Conservation (phyloP, 2,113 vertebrate species). For the Gnathonemus longibarbis region DNA sequence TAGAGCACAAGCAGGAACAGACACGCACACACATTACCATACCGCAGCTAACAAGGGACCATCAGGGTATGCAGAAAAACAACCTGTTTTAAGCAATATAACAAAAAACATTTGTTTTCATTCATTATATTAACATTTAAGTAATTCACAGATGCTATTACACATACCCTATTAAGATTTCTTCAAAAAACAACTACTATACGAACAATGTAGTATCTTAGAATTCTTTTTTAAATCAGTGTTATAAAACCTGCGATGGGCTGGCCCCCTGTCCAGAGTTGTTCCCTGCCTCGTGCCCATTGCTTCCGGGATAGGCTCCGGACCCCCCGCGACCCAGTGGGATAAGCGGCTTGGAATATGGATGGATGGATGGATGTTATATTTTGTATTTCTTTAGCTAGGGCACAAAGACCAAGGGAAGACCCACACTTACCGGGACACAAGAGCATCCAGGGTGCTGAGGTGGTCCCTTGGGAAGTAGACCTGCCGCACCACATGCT, state of each 20-base stretch:
- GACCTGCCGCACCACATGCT: conserved; percentile 83
- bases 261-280: too few relatives aligned
- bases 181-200: neutral
- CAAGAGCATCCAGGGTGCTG: conserved; percentile 76
- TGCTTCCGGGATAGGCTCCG: too few relatives aligned
- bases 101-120: neutral
- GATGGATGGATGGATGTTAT: too few relatives aligned
- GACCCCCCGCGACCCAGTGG: too few relatives aligned
- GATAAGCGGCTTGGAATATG: too few relatives aligned
- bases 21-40: neutral
- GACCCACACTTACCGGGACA: conserved; percentile 81
- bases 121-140: neutral
- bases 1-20: conserved; percentile 39
- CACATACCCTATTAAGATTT: neutral
- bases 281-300: too few relatives aligned
- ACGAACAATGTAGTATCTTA: neutral
- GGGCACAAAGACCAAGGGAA: neutral
- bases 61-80: neutral
- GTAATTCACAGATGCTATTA: neutral
- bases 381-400: neutral
- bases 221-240: neutral
- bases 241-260: neutral
- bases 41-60: neutral
- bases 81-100: neutral
- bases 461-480: conserved; percentile 83